Conservation (phyloP, 2,113 vertebrate species). For the Dipodomys spectabilis region DNA sequence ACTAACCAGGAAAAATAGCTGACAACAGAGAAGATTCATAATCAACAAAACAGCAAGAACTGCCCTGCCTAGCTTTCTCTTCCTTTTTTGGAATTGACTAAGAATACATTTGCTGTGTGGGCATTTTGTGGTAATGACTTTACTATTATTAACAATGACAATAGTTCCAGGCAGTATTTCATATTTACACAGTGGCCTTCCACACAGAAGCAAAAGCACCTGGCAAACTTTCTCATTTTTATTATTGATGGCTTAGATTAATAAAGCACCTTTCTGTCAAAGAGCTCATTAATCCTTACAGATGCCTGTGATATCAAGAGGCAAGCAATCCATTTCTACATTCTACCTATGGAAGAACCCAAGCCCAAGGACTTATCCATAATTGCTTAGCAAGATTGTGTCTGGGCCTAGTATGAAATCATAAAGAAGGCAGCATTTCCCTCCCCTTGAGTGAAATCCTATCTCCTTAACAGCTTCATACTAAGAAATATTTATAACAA, state of each 20-base stretch:
- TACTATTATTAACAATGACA: conserved; percentile 63
- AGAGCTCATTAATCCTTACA: conserved; percentile 62
- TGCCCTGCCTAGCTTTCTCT: neutral
- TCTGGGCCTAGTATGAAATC: neutral
- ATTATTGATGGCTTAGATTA: conserved; percentile 74
- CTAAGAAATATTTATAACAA: neutral
- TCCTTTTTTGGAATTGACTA: conserved; percentile 17
- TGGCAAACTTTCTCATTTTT: conserved; percentile 73
- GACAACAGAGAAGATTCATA: conserved; percentile 13
- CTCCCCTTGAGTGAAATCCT: neutral
- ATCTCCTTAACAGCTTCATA: neutral
- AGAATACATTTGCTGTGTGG: conserved; percentile 3
- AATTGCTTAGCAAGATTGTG: neutral
- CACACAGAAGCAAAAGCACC: conserved; percentile 65
- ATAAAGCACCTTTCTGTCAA: conserved; percentile 63
- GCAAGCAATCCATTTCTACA: neutral
- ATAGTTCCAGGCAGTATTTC: conserved; percentile 44
- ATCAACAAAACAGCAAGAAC: conserved; percentile 13
- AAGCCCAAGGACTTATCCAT: neutral
- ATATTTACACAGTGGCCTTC: conserved; percentile 66
- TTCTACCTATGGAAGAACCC: neutral
- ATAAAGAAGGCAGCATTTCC: neutral
- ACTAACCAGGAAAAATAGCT: conserved; percentile 29
- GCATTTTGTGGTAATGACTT: conserved; percentile 66
- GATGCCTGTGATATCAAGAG: conserved; percentile 25